Evolutionary conservation across 2,888 invertebrate species (phyloP).

Genomic region (Andrena fulva): DNA sequence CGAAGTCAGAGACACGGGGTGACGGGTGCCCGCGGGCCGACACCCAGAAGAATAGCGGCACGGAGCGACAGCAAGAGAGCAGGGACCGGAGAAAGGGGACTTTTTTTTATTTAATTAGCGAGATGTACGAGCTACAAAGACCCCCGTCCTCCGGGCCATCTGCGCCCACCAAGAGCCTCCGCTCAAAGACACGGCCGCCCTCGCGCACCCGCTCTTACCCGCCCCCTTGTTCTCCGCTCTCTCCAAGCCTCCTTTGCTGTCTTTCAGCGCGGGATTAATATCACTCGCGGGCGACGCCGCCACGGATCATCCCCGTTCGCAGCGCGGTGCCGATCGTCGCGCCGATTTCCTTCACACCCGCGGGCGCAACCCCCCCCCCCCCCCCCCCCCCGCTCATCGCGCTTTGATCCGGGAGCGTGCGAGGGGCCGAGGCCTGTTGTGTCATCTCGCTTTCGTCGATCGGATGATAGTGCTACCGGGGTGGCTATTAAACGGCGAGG

Average conservation of each 20-base stretch:
- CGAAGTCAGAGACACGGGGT: conserved; percentile 67
- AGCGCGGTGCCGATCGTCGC: conserved; percentile 20
- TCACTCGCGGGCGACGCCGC: conserved; percentile 31
- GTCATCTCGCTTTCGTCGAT: background rate
- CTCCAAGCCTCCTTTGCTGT: conserved; percentile 12
- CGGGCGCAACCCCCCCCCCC: conserved; percentile 11
- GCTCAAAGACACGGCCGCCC: conserved; percentile 57
- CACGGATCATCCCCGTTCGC: conserved; percentile 18
- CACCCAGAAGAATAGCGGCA: conserved; percentile 78
- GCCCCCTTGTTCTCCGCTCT: background rate
- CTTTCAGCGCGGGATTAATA: conserved; percentile 57
- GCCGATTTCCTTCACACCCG: background rate
- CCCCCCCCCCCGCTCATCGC: conserved; percentile 3
- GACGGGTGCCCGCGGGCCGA: conserved; percentile 79
- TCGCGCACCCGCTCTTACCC: conserved; percentile 32
- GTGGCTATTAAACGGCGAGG: background rate
- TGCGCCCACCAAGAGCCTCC: conserved; percentile 48
- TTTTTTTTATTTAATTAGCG: conserved; percentile 83
- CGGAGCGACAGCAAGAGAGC: conserved; percentile 46
- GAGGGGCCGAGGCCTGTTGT: background rate
- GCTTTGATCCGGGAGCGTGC: conserved; percentile 20
- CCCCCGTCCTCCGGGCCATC: conserved; percentile 45
- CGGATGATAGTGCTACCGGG: conserved; percentile 2
- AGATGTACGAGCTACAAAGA: conserved; percentile 80
- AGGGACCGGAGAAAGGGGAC: conserved; percentile 51